phyloP scores from a whole-genome alignment of 2,797 vertebrate genomes.

The Zenarchopterus dispar region DNA sequence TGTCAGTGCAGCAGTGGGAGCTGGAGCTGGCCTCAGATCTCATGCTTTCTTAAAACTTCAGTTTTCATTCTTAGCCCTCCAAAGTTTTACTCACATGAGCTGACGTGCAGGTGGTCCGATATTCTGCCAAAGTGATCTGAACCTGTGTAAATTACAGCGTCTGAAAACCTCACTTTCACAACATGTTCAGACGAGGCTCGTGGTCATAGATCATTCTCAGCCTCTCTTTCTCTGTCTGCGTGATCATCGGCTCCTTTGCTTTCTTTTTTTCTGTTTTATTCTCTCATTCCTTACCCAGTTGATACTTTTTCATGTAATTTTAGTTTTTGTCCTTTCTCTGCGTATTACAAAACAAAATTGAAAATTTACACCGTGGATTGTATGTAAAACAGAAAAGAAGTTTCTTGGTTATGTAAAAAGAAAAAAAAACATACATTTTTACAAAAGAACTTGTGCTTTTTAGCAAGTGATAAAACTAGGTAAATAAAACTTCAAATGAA shows the following conservation, averaged over 20 bases:
- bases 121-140: constrained; percentile 68
- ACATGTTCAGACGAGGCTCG: constrained; percentile 64
- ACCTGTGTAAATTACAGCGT: constrained; percentile 70
- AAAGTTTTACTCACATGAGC: constrained; percentile 50
- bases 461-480: too few species aligned
- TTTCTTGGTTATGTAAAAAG: not conserved
- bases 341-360: not conserved
- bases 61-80: constrained; percentile 33
- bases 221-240: constrained; percentile 6
- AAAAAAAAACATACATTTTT: not conserved
- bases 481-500: too few species aligned
- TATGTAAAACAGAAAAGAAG: too few species aligned
- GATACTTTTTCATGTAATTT: not conserved
- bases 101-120: constrained; percentile 67
- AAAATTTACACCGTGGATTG: too few species aligned
- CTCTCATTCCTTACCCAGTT: not conserved
- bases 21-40: constrained; percentile 40
- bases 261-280: constrained; percentile 2
- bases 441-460: too few species aligned
- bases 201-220: constrained; percentile 25
- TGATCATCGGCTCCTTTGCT: not conserved
- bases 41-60: constrained; percentile 33
- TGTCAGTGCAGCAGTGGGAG: constrained; percentile 38
- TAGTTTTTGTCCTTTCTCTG: too few species aligned
- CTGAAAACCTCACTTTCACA: constrained; percentile 66